Evolutionary conservation across 2,113 vertebrate species (phyloP).

Genomic region (Chlamydotis undulata): DNA sequence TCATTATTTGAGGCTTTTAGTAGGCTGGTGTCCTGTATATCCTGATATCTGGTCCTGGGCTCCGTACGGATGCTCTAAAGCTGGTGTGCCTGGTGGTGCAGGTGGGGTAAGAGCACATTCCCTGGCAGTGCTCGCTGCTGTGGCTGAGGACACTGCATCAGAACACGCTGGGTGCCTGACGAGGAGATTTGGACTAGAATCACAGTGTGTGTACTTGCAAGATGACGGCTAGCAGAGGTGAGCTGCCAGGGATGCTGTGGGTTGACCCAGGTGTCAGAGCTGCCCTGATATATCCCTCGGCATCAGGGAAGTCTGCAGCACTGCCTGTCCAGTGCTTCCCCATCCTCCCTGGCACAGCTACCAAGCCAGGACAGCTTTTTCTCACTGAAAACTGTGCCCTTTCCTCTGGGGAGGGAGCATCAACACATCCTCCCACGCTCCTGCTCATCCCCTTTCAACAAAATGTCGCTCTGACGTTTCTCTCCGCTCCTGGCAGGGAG

Average conservation of each 20-base stretch:
- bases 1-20: neutral
- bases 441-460: constrained; percentile 14
- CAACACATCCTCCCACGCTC: constrained; percentile 15
- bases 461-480: neutral
- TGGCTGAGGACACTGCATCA: neutral
- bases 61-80: accelerated
- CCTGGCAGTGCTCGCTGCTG: neutral
- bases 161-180: accelerated
- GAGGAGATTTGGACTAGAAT: neutral
- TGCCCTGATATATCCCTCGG: neutral
- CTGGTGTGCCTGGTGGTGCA: neutral
- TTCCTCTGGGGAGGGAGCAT: constrained; percentile 5
- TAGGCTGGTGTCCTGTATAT: neutral
- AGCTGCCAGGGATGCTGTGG: neutral
- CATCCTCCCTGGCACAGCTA: neutral
- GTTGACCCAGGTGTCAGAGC: neutral
- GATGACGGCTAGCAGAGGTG: neutral
- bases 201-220: neutral
- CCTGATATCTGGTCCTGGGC: neutral
- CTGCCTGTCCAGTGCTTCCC: neutral
- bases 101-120: neutral
- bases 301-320: neutral
- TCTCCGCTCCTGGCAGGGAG: neutral
- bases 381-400: neutral
- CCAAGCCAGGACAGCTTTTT: neutral